Percentiles rank a stretch among this genome's conserved stretches.
phyloP scores from a whole-genome alignment of 2,113 vertebrate genomes.

The Brachypodius melanocephalos region DNA sequence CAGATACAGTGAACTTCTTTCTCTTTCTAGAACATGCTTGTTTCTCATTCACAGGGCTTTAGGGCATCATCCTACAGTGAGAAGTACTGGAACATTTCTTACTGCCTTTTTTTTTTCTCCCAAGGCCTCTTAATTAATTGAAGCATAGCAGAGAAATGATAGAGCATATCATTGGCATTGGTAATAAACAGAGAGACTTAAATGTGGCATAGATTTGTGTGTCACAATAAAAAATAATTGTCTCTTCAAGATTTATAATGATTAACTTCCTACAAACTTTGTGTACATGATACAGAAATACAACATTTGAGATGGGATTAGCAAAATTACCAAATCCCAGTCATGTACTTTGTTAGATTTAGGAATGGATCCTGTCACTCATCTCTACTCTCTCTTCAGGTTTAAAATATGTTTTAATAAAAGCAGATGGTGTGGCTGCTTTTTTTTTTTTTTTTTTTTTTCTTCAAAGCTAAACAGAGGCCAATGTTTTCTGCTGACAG shows the following conservation, averaged over 20 bases:
- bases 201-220: background rate
- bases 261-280: background rate
- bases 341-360: background rate
- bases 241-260: background rate
- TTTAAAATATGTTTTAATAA: slow-evolving; percentile 16
- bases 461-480: background rate
- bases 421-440: background rate
- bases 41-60: background rate
- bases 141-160: background rate
- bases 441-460: background rate
- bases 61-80: background rate
- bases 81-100: background rate
- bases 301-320: background rate
- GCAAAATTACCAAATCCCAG: background rate
- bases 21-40: background rate
- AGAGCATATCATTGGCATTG: background rate
- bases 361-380: background rate
- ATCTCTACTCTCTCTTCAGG: background rate
- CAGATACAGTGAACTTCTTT: background rate
- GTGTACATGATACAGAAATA: background rate
- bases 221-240: background rate
- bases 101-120: background rate
- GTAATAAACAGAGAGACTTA: background rate
- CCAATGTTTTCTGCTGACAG: background rate
- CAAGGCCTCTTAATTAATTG: background rate